Evolutionary conservation across 2,888 invertebrate species (phyloP), one percentile per base, ranked within the genome.

Genomic region (Heliconius cydno): DNA sequence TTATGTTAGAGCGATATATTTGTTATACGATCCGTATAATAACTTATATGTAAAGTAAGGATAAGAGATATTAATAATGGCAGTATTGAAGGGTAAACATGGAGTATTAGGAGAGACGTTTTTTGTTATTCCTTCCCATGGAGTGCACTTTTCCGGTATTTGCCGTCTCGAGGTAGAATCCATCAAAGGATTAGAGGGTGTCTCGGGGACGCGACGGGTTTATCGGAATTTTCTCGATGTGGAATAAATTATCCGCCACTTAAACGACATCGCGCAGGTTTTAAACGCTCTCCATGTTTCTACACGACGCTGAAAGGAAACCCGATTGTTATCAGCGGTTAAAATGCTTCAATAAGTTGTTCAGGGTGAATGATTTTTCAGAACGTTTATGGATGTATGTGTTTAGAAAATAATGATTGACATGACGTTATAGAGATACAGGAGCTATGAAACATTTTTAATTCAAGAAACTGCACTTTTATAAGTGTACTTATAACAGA

Each of bases 111-210:
- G 73, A 85, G 83, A 85, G 84, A 85, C 85, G 85, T 88, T 88
- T 89, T 88, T 85, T 89, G 86, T 89, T 90, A 88, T 91, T 90
- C 85, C 85, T 86, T 83, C 84, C 85, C 84, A 84, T 77, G 81
- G 81, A 91, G 91, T 91, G 92, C 91, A 92, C 90, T 92, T 92
- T 92, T 90, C 89, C 88, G 88, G 89, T 89, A 89, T 90, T 91
- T 88, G 85, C 86, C 85, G 83, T 86, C 88, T 86, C 87, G 85
- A 88, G 87, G 88, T 86, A 85, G 89, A 92, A 94, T 94, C 94
- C 93, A 94, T 95, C 94, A 94, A 93, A 92, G 93, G 94, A 94
- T 95, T 93, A 94, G 90, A 91, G 88, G 87, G 86, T 88, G 90
- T 91, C 90, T 89, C 89, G 87, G 88, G 86, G 88, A 87, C 85